Conservation (phyloP, 2,888 invertebrate genomes). For the Volucella inflata region DNA sequence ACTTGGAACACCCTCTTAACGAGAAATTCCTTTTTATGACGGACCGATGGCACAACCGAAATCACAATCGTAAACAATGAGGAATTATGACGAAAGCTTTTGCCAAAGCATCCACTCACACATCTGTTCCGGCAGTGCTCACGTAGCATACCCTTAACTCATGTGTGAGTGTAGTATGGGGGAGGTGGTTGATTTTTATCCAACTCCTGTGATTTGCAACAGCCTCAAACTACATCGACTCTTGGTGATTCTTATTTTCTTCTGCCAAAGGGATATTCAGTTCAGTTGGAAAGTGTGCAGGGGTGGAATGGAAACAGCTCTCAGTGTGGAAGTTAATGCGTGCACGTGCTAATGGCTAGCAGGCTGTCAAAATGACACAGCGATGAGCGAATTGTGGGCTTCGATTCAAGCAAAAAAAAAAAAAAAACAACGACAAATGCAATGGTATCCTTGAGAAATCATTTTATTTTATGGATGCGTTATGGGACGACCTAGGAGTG, state of each 20-base stretch:
- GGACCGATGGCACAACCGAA: slow-evolving; percentile 75
- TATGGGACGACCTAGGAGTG: slow-evolving; percentile 50
- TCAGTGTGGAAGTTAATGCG: slow-evolving; percentile 79
- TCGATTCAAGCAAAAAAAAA: background rate
- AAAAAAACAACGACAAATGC: slow-evolving; percentile 47
- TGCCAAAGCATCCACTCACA: slow-evolving; percentile 70
- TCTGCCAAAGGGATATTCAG: slow-evolving; percentile 38
- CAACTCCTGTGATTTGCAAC: slow-evolving; percentile 70
- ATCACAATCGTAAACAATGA: slow-evolving; percentile 75
- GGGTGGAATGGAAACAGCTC: slow-evolving; percentile 33
- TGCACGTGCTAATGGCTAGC: slow-evolving; percentile 83
- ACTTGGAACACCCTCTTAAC: background rate
- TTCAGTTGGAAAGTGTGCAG: background rate
- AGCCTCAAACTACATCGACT: slow-evolving; percentile 49
- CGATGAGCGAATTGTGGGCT: slow-evolving; percentile 20
- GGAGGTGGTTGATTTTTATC: slow-evolving; percentile 44
- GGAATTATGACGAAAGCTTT: slow-evolving; percentile 75
- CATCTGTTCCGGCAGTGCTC: slow-evolving; percentile 68
- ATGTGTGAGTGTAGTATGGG: slow-evolving; percentile 14
- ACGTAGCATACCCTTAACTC: slow-evolving; percentile 70
- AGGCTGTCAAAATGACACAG: slow-evolving; percentile 69
- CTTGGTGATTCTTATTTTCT: slow-evolving; percentile 34
- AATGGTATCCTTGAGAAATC: slow-evolving; percentile 69
- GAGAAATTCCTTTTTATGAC: slow-evolving; percentile 74
- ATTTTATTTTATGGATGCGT: slow-evolving; percentile 72